Conservation (phyloP, 1,140 invertebrate species). For the Lamellibrachia luymesi region DNA sequence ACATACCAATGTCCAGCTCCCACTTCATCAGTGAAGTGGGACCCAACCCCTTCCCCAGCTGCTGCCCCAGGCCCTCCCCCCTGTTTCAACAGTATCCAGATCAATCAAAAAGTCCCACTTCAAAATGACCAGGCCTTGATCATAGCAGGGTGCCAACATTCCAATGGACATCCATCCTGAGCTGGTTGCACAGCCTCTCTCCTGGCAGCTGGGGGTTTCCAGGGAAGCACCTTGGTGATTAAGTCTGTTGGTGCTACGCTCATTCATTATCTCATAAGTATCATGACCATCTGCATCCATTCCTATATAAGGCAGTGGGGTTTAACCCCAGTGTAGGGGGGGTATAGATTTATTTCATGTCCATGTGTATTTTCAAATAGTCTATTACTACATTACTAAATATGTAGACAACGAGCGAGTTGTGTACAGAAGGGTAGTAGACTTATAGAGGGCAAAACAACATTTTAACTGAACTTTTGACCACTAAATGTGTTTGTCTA, state of each 20-base stretch:
- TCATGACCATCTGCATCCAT: not conserved
- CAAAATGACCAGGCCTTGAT: not conserved
- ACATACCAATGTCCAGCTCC: not conserved
- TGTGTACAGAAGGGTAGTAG: no score
- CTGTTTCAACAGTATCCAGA: not conserved
- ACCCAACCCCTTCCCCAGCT: not conserved
- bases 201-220: not conserved
- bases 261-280: conserved; percentile 5
- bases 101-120: not conserved
- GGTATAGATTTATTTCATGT: not conserved
- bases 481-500: not conserved
- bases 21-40: not conserved
- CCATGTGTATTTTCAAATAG: not conserved
- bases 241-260: not conserved
- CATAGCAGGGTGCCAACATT: not conserved
- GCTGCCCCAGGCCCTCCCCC: not conserved
- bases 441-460: no score
- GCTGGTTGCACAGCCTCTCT: not conserved
- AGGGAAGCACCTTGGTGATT: not conserved
- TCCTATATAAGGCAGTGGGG: not conserved
- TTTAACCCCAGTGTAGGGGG: not conserved
- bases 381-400: not conserved
- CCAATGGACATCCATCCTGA: not conserved
- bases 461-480: not conserved
- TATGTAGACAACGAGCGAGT: not conserved